phyloP scores from a whole-genome alignment of 2,113 vertebrate species.

The Seriola rivoliana region DNA sequence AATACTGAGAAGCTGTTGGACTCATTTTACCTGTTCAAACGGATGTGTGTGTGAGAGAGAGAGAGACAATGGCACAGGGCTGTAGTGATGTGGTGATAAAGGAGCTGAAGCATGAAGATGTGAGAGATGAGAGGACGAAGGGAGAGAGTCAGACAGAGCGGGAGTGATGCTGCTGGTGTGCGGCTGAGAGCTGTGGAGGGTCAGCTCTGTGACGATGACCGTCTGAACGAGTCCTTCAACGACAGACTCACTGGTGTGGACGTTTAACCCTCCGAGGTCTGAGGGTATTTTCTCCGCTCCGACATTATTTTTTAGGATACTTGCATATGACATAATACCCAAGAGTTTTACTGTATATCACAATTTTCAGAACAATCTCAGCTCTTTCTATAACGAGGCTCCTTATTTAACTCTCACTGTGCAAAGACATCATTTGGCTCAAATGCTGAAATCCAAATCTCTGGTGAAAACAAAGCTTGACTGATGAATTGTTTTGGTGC shows the following conservation, averaged over 20 bases:
- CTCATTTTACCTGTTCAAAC: conserved; percentile 23
- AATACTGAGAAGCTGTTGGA: neutral
- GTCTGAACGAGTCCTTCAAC: conserved; percentile 3
- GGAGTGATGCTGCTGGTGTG: conserved; percentile 23
- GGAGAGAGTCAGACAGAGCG: conserved; percentile 10
- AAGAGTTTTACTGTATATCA: too few relatives aligned
- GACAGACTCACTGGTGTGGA: neutral
- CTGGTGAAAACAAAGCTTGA: too few relatives aligned
- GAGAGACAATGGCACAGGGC: conserved; percentile 8
- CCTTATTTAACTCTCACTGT: too few relatives aligned
- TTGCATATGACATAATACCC: too few relatives aligned
- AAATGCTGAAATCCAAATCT: too few relatives aligned
- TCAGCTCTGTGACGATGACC: conserved; percentile 1
- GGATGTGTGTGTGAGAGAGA: conserved; percentile 3
- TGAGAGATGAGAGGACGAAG: conserved; percentile 4
- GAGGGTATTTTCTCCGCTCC: too few relatives aligned
- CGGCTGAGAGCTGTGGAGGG: conserved; percentile 10
- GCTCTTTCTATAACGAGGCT: too few relatives aligned
- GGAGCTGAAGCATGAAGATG: conserved; percentile 23
- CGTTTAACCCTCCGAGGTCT: too few relatives aligned
- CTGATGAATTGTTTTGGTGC: too few relatives aligned
- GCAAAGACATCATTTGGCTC: too few relatives aligned
- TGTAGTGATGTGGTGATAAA: conserved; percentile 18
- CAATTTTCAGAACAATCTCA: too few relatives aligned
- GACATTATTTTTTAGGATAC: too few relatives aligned